Conservation (phyloP, 2,888 invertebrate species). For the Phragmatobia fuliginosa region DNA sequence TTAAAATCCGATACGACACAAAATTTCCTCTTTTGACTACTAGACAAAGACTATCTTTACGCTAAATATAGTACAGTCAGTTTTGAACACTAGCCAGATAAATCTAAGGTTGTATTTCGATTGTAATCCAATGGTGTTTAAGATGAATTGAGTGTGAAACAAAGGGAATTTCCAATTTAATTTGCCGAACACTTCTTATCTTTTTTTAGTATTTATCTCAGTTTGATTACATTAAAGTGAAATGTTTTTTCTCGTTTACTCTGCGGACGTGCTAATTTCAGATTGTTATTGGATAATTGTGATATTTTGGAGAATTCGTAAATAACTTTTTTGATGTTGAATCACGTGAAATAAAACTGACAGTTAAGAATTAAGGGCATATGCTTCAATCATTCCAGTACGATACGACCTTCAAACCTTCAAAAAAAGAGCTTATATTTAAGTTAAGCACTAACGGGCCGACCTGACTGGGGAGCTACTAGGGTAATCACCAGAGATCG, state of each 20-base stretch:
- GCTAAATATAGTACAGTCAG: constrained; percentile 12
- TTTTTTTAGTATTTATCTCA: constrained; percentile 81
- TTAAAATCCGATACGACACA: constrained; percentile 86
- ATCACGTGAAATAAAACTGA: too few relatives aligned
- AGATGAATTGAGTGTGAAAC: constrained; percentile 41
- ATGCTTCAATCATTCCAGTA: too few relatives aligned
- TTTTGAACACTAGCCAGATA: constrained; percentile 35
- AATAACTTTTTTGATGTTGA: too few relatives aligned
- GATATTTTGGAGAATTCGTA: constrained; percentile 7
- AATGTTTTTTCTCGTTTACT: constrained; percentile 62
- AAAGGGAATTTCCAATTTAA: constrained; percentile 81
- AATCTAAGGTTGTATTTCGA: constrained; percentile 29
- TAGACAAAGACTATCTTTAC: constrained; percentile 55
- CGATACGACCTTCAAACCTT: too few relatives aligned
- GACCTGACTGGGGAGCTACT: too few relatives aligned
- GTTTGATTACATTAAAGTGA: constrained; percentile 79
- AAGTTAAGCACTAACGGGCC: too few relatives aligned
- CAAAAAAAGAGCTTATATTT: too few relatives aligned
- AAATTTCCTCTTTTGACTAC: constrained; percentile 70
- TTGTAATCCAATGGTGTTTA: constrained; percentile 33
- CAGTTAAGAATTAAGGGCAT: too few relatives aligned
- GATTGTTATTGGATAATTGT: constrained; percentile 22
- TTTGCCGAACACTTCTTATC: constrained; percentile 81
- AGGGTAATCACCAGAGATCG: too few relatives aligned
- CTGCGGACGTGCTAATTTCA: constrained; percentile 50